Evolutionary conservation across 2,797 vertebrate species (phyloP), one percentile per base, ranked within the genome.

Genomic region (Sebastiscus tertius): DNA sequence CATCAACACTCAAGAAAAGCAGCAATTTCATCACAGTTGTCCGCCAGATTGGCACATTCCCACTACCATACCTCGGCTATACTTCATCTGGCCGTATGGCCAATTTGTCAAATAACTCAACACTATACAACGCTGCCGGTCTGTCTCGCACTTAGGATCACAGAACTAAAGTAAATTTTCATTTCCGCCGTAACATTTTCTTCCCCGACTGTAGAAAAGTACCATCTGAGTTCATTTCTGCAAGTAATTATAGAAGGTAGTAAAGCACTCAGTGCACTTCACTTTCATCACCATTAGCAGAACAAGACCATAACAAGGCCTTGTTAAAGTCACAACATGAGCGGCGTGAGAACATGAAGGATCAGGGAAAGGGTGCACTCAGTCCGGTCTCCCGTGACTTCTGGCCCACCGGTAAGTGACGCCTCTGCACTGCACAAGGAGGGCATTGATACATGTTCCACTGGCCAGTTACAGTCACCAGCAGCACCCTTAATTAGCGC

Each of bases 271-370:
- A 54, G 78, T 33, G 8, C 60, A 75, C 61, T 63, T 80, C 65
- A 46, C 61, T 80, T 78, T 60, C 74, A 78, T 18, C 75, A 71
- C 71, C 75, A 77, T 89, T 67, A 81, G 54, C 73, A 36, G 81
- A 16, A 16, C 56, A 75, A 72, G 76, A 73, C 74, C 75, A 83
- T 74, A 79, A 87, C 58, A 79, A 62, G 68, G 29, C 39, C 78
- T 58, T 81, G 83, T 87, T 80, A 76, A 79, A 80, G 74, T 82
- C 69, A 81, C 75, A 90, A 85, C 64, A 81, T 66, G 84, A 91
- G 84, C 11, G 26, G 63, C 26, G 24, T 84, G 87, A 88, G 87
- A 92, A 91, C 71, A 75, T 78, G 63, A 85, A n/a, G 56, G 69
- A 54, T 66, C 67, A 69, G 70, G 63, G 20, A 39, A 68, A 29